Evolutionary conservation across 2,888 invertebrate genomes (phyloP).

Genomic region (Macroteleia sp.): DNA sequence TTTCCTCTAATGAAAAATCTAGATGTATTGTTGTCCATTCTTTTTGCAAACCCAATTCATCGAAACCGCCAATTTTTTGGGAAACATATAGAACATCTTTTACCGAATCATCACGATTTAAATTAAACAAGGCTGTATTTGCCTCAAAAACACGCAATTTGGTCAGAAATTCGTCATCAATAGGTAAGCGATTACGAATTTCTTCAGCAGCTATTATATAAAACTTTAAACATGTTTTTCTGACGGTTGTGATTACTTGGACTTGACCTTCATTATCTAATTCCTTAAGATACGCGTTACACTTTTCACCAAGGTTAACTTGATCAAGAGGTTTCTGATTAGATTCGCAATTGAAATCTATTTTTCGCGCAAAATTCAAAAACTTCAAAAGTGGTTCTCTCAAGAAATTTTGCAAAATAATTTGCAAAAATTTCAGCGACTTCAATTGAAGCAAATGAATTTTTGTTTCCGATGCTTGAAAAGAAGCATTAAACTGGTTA

Average conservation of each 20-base stretch:
- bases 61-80: constrained; percentile 3
- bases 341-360: too few species aligned
- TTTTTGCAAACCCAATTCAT: background rate
- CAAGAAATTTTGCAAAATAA: background rate
- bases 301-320: background rate
- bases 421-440: constrained; percentile 4
- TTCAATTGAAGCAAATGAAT: background rate
- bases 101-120: background rate
- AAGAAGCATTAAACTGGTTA: constrained; percentile 2
- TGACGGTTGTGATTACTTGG: background rate
- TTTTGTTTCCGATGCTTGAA: constrained; percentile 7
- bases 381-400: background rate
- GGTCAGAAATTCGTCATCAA: constrained; percentile 13
- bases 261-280: background rate
- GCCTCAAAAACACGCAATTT: background rate
- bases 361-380: too few species aligned
- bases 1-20: constrained; percentile 1
- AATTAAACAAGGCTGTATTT: background rate
- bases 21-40: background rate
- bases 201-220: constrained; percentile 1
- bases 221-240: background rate
- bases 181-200: constrained; percentile 16
- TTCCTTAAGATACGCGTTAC: background rate
- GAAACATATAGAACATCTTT: background rate
- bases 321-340: too few species aligned